These are phyloP conservation scores for Opisthograptis luteolata DNA, from an alignment of 2,888 invertebrate genomes.

Conservation along the genomic window DNA sequence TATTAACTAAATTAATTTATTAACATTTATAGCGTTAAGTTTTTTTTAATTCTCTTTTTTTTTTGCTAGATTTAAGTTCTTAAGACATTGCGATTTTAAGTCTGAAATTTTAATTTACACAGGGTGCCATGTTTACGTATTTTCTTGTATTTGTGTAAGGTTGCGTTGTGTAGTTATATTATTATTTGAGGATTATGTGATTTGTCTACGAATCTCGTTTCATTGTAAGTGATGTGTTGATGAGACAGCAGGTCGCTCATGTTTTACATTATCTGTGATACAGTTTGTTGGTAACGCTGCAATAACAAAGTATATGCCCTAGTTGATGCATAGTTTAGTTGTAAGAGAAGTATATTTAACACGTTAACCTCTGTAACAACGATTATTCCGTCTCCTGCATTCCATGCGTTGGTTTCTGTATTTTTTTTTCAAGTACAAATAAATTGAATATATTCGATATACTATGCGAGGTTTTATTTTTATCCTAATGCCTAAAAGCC, in stretches of 20 bases:
- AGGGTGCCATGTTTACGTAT: slow-evolving; percentile 35
- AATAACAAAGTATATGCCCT: slow-evolving; percentile 51
- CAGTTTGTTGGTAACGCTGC: slow-evolving; percentile 73
- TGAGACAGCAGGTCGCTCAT: slow-evolving; percentile 14
- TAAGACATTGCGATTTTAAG: slow-evolving; percentile 28
- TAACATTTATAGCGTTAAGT: slow-evolving; percentile 43
- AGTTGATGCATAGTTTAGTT: background rate
- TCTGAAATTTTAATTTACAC: slow-evolving; percentile 27
- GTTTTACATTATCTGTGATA: slow-evolving; percentile 73
- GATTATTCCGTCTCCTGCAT: slow-evolving; percentile 72
- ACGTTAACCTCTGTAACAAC: slow-evolving; percentile 63
- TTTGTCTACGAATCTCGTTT: slow-evolving; percentile 31
- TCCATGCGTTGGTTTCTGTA: slow-evolving; percentile 62
- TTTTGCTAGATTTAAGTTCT: slow-evolving; percentile 38
- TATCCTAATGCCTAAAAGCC: background rate
- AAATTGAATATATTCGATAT: slow-evolving; percentile 68
- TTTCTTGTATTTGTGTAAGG: slow-evolving; percentile 28
- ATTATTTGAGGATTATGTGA: too few species aligned
- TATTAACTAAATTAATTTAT: slow-evolving; percentile 53
- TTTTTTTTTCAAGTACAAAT: slow-evolving; percentile 73
- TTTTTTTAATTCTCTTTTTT: slow-evolving; percentile 12
- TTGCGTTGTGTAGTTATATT: background rate
- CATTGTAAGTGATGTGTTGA: slow-evolving; percentile 39
- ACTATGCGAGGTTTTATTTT: slow-evolving; percentile 37
- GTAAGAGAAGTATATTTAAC: slow-evolving; percentile 45